Evolutionary conservation across 2,797 vertebrate species (phyloP), one percentile per base, ranked within the genome.

Genomic region (Lemur catta): DNA sequence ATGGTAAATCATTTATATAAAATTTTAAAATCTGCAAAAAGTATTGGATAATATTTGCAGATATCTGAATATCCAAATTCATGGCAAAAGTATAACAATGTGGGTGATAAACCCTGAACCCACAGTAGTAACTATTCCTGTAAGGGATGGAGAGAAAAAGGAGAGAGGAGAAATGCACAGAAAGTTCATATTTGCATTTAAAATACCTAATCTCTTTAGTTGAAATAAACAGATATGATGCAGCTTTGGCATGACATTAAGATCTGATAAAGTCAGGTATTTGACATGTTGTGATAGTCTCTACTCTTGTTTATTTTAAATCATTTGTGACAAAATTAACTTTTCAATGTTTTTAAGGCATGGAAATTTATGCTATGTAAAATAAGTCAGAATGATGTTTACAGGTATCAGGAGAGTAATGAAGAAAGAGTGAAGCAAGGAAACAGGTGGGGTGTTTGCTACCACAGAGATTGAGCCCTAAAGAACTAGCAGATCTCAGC

Each of bases 241-340:
- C 48, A 84, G 15, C 67, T 81, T 41, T 94, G 79, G 33, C 15
- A 55, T 52, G 57, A 50, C 52, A 87, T 26, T 33, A 72, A 26
- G 35, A 65, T 79, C 12, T 93, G 26, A 57, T 41, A 74, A 91
- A 82, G 52, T 72, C 72, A 11, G 35, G 4, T 72, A 48, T 59
- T 63, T 76, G 48, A 18, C 12, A 35, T 6, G 10, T 33, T 81
- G 14, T 43, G 52, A 50, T 41, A 88, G 22, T 55, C 48, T 78
- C 61, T 30, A 48, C 82, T 86, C 76, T 43, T 82, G n/a, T 43
- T 33, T 93, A 48, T 61, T 84, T 94, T 67, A 75, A 89, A 91
- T 63, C 28, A 86, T 15, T 72, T 55, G 43, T 28, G 8, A 74
- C 50, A 41, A 79, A 80, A 80, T 87, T 84, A 96, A 78, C 65